Conservation (phyloP, 2,888 invertebrate species). For the Steinernema hermaphroditum region DNA sequence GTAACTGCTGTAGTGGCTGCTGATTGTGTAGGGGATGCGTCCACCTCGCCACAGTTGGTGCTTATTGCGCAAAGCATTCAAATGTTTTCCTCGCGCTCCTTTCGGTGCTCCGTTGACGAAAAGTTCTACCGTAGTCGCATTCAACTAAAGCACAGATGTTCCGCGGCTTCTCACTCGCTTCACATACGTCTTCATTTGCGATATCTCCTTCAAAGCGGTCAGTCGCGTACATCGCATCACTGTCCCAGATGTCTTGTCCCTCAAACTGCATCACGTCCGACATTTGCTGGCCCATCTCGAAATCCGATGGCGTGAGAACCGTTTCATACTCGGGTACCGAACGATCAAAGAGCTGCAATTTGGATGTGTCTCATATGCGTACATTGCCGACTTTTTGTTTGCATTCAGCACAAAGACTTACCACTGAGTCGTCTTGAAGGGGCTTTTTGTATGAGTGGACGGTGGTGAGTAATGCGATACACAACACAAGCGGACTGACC, state of each 20-base stretch:
- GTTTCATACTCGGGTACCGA: constrained; percentile 61
- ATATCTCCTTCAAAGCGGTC: constrained; percentile 66
- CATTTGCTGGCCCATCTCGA: constrained; percentile 54
- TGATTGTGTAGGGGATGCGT: constrained; percentile 62
- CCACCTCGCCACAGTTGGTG: constrained; percentile 64
- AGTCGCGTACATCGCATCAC: constrained; percentile 63
- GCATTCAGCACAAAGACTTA: not conserved
- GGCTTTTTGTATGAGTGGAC: not conserved
- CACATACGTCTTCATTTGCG: constrained; percentile 54
- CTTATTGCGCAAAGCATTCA: constrained; percentile 63
- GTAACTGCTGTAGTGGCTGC: constrained; percentile 64
- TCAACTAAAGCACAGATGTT: constrained; percentile 51
- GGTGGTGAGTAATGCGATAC: not conserved
- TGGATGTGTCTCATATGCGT: not conserved
- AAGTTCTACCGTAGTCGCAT: constrained; percentile 56
- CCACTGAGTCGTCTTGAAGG: constrained; percentile 13
- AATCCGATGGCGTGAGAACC: constrained; percentile 61
- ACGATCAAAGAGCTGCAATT: constrained; percentile 46
- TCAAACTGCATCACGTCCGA: constrained; percentile 44
- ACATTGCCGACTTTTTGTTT: too few relatives aligned
- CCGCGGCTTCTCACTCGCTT: not conserved
- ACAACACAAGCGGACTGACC: not conserved
- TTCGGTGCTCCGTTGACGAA: constrained; percentile 56
- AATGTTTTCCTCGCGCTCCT: constrained; percentile 45
- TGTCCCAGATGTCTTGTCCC: constrained; percentile 58